Percentiles rank a stretch among this genome's conserved stretches.
Evolutionary conservation across 2,797 vertebrate genomes (phyloP).

Genomic region (Chrosomus eos): DNA sequence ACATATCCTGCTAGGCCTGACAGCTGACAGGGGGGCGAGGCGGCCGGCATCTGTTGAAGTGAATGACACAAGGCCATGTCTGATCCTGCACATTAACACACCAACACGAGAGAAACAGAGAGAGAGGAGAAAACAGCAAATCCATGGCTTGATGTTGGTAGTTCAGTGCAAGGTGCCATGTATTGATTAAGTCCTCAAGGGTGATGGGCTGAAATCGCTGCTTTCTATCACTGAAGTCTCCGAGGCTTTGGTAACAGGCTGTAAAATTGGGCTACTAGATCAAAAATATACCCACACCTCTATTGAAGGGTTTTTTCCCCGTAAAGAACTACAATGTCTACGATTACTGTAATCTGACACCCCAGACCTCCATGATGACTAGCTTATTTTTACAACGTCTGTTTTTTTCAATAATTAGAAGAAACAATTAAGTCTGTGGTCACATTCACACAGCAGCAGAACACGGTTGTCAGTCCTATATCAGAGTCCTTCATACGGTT

Average conservation of each 20-base stretch:
- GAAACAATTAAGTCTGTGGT: neutral
- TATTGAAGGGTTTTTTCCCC: slow-evolving; percentile 30
- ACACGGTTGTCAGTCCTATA: neutral
- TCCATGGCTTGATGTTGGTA: slow-evolving; percentile 1
- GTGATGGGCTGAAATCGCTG: slow-evolving; percentile 40
- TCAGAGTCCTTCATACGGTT: neutral
- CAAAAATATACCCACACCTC: slow-evolving; percentile 50
- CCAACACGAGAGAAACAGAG: neutral
- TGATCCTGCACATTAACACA: slow-evolving; percentile 18
- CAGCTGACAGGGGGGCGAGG: neutral
- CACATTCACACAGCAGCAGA: too few relatives aligned
- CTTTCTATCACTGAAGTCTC: slow-evolving; percentile 6
- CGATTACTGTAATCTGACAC: slow-evolving; percentile 54
- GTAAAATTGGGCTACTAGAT: slow-evolving; percentile 40
- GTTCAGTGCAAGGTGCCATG: slow-evolving; percentile 30
- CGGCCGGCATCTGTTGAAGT: neutral
- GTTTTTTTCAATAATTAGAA: neutral
- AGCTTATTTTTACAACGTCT: neutral
- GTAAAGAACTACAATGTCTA: slow-evolving; percentile 49
- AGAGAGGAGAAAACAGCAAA: neutral
- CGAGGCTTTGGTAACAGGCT: slow-evolving; percentile 38
- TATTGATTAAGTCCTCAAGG: slow-evolving; percentile 52
- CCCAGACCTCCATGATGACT: slow-evolving; percentile 48
- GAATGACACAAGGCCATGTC: slow-evolving; percentile 25
- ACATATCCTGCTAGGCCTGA: neutral